Evolutionary conservation across 1,140 invertebrate species (phyloP), one percentile per base, ranked within the genome.

Genomic region (Limonius californicus): DNA sequence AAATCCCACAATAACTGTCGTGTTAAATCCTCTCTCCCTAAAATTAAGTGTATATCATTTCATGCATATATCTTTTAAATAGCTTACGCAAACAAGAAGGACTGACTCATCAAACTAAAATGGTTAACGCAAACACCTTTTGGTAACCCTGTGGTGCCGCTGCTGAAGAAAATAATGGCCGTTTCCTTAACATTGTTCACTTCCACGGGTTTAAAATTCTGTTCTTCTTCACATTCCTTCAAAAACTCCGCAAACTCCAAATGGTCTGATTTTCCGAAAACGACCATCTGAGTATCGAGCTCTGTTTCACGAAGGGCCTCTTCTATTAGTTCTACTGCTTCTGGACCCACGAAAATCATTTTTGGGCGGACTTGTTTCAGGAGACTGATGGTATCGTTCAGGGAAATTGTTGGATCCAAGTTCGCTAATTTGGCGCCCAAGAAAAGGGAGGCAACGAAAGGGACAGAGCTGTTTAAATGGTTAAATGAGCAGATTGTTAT

Each of bases 121-220:
- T 90, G 87, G 1, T 85, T 85, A 1, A 89, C 68, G 69, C 86
- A 82, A 0, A 89, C 87, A 12, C 87, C 88, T 75, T 92, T 92
- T 0, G 89, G 88, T 30, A n/a, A n/a, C n/a, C n/a, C n/a, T n/a
- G n/a, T n/a, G n/a, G n/a, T n/a, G n/a, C n/a, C n/a, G n/a, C n/a
- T 84, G 74, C 39, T 82, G 59, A 74, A 80, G 8, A 80, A 35
- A n/a, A 82, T 72, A 0, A 74, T 39, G 3, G 71, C 73, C 0
- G 68, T 77, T 32, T 74, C 68, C 16, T 63, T 11, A 14, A 67
- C 23, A 59, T 63, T 57, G 1, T 64, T 32, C 6, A 70, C 59
- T 30, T 50, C 43, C n/a, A 47, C 32, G 18, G 74, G 74, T 47
- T 54, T 43, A 53, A 73, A 76, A 15, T 53, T 21, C 15, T 68